Conservation (phyloP, 2,797 vertebrate genomes). For the Ibycter americanus region DNA sequence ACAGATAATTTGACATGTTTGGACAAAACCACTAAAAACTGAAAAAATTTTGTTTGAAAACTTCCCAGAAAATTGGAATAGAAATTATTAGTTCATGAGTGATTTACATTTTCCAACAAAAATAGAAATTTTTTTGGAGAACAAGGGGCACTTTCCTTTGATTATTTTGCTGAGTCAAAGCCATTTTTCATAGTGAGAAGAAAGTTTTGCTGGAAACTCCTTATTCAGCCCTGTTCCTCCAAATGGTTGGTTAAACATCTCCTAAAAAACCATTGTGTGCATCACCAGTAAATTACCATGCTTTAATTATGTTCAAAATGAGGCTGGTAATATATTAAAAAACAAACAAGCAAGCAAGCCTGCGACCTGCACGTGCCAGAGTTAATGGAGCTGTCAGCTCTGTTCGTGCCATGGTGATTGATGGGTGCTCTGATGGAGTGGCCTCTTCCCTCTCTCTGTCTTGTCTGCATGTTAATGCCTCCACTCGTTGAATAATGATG, state of each 20-base stretch:
- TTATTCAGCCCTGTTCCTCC: background rate
- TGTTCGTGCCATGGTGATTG: background rate
- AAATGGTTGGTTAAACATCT: background rate
- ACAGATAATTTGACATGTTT: background rate
- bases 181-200: background rate
- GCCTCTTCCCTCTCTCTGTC: background rate
- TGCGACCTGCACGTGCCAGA: background rate
- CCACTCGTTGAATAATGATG: background rate
- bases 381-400: constrained; percentile 10
- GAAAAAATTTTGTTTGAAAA: background rate
- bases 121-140: background rate
- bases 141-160: background rate
- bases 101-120: background rate
- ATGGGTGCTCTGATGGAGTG: background rate
- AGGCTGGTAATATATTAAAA: background rate
- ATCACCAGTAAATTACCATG: background rate
- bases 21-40: background rate
- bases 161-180: background rate
- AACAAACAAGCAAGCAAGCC: background rate
- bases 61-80: background rate
- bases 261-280: background rate
- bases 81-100: background rate
- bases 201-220: background rate
- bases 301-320: background rate
- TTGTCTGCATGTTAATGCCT: constrained; percentile 24